Percentiles rank a stretch among this genome's conserved stretches.
Evolutionary conservation across 2,888 invertebrate genomes (phyloP).

Genomic region (Tipula vernalis): DNA sequence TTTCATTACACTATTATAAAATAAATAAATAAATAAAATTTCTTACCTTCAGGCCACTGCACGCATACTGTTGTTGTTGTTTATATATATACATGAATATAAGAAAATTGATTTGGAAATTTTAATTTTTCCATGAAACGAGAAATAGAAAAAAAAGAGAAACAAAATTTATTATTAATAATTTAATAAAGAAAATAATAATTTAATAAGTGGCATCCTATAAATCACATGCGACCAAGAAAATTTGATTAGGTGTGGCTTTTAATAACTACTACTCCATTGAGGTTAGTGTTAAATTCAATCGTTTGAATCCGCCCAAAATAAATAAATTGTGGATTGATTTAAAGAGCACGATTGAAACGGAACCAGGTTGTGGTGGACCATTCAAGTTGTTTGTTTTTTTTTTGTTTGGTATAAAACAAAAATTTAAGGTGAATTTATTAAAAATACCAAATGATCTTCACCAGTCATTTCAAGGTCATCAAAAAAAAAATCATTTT

Average conservation of each 20-base stretch:
- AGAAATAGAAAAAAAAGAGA: constrained; percentile 15
- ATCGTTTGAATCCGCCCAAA: no score
- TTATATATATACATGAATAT: background rate
- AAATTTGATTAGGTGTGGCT: background rate
- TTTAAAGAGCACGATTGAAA: no score
- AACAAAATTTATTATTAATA: constrained; percentile 13
- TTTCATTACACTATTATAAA: constrained; percentile 13
- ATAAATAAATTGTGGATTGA: no score
- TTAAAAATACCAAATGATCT: no score
- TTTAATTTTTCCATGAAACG: background rate
- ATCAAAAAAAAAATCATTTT: no score
- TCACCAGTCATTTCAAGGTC: no score
- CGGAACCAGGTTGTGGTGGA: no score
- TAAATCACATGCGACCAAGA: background rate
- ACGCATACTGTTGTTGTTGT: constrained; percentile 62
- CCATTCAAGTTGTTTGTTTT: no score
- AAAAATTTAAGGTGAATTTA: no score
- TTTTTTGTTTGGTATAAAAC: no score
- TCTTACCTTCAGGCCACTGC: constrained; percentile 83
- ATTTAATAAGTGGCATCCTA: background rate
- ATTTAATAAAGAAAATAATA: constrained; percentile 6
- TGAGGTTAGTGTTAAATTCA: no score
- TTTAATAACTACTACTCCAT: no score
- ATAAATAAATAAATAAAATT: constrained; percentile 18
- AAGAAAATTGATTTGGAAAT: constrained; percentile 32